Base-by-base conservation (phyloP, 2,888 invertebrate species). In the Biston stratarius region DNA sequence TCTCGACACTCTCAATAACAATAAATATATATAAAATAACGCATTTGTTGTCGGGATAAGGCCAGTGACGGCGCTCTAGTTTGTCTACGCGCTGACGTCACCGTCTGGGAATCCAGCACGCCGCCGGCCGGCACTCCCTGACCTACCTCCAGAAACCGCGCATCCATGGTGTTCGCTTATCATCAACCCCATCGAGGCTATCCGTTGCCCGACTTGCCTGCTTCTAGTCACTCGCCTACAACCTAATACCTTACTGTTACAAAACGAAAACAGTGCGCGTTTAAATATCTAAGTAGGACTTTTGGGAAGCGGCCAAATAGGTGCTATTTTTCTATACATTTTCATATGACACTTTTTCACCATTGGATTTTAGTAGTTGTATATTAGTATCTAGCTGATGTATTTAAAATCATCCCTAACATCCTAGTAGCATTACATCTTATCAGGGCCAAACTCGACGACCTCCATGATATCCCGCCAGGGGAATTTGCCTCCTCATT, bases 21-120 rank as follows among this genome's bases (percentile, higher is more conserved):
- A 90, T 91, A 92, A 92, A 91, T 92, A 92, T 92, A 92, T 87
- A 86, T 87, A 82, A 90, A 92, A 92, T 91, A 90, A 89, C 84
- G 85, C 85, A 88, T 87, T 89, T 86, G 87, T 85, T 86, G 83
- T 85, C 84, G 88, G 89, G 88, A 90, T 91, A 87, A 87, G 85
- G 87, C 82, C 86, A 83, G 86, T 90, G 91, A 90, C 88, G 86
- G 83, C 84, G 92, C 85, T 90, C 91, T 91, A 91, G 92, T 92
- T 91, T 92, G 92, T 92, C 91, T 92, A 89, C 90, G 80, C 81
- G 78, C 80, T 89, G 88, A 91, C 93, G 93, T 92, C 92, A 92
- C 77, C 69, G 92, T 93, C 94, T 94, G 92, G 91, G 93, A 92
- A 93, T 93, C 90, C 86, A 89, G 84, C 83, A 84, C 83, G 86